Evolutionary conservation across 2,113 vertebrate species (phyloP).

Genomic region (Meriones unguiculatus): DNA sequence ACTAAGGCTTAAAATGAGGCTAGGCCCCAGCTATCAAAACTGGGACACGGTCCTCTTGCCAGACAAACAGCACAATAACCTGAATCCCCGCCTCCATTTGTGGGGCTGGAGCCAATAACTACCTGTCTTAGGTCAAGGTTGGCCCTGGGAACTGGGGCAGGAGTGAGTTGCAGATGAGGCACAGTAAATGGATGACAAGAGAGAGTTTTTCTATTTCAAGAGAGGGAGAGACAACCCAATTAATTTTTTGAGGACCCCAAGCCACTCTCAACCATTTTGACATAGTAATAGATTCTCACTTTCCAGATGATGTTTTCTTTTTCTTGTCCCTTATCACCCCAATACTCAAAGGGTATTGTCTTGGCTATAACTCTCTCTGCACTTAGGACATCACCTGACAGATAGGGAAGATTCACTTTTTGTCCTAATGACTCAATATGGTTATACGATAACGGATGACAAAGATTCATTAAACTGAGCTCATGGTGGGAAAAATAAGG

Average conservation of each 20-base stretch:
- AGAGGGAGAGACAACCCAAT: background rate
- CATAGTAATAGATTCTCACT: background rate
- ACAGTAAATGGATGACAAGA: background rate
- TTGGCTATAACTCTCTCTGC: background rate
- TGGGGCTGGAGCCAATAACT: constrained; percentile 8
- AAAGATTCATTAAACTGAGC: constrained; percentile 41
- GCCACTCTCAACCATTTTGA: background rate
- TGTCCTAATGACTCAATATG: constrained; percentile 14
- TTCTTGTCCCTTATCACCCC: background rate
- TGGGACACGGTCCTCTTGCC: constrained; percentile 58
- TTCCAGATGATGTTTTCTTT: background rate
- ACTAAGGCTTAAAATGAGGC: constrained; percentile 63
- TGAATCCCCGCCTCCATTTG: constrained; percentile 40
- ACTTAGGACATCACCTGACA: background rate
- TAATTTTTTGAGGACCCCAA: background rate
- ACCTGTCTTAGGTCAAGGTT: constrained; percentile 49
- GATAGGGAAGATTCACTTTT: constrained; percentile 39
- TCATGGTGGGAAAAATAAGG: constrained; percentile 18
- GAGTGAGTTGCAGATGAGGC: constrained; percentile 40
- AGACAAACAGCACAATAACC: constrained; percentile 50
- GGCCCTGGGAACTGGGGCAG: constrained; percentile 42
- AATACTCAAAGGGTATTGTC: constrained; percentile 1
- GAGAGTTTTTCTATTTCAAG: constrained; percentile 22
- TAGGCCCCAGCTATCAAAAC: constrained; percentile 71
- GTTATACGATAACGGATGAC: background rate